Base-by-base conservation (phyloP, 2,797 vertebrate species). In the Sebastes glaucus region DNA sequence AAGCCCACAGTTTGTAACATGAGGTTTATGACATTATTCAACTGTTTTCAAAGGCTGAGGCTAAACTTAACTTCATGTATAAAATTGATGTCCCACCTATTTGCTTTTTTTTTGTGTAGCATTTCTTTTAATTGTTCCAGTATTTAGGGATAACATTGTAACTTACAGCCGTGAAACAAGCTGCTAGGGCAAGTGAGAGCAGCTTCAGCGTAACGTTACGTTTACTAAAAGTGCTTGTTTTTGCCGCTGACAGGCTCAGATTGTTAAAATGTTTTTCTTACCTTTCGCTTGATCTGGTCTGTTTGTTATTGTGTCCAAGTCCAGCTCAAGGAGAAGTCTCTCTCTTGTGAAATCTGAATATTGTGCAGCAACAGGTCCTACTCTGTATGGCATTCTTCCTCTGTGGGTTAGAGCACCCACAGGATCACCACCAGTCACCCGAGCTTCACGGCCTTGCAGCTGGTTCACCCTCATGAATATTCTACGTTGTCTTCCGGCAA, bases 161-260 rank as follows among this genome's bases (percentile, higher is more conserved):
- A 49, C 18, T 49, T 49, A 49, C 0, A 53, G 49, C 49, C 46
- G 0, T 0, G 46, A 49, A 20, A 49, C 0, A 7, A 49, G 35
- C 46, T 0, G 18, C 16, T 20, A 49, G 7, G 46, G 1, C 46
- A 20, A 22, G 20, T 22, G 49, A 53, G 49, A 53, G 49, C n/a
- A 22, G 46, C 46, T 42, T 42, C 38, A 18, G 6, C 13, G 42
- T 46, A 49, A 49, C 46, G 18, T 49, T 20, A 53, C 9, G n/a
- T 22, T 22, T 4, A 53, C 20, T 53, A 53, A 53, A 53, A 53
- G 20, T 53, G 49, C 9, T 53, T 53, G 1, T 53, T 53, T 53
- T 53, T 22, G 49, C 49, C 20, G 9, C 20, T 0, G 0, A 53
- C 49, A 22, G 46, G 18, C 46, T 53, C 49, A 53, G 49, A 53